These are phyloP conservation scores for Galeopsomyia nigrocyanea DNA, from an alignment of 2,888 invertebrate genomes.

Conservation along the genomic window DNA sequence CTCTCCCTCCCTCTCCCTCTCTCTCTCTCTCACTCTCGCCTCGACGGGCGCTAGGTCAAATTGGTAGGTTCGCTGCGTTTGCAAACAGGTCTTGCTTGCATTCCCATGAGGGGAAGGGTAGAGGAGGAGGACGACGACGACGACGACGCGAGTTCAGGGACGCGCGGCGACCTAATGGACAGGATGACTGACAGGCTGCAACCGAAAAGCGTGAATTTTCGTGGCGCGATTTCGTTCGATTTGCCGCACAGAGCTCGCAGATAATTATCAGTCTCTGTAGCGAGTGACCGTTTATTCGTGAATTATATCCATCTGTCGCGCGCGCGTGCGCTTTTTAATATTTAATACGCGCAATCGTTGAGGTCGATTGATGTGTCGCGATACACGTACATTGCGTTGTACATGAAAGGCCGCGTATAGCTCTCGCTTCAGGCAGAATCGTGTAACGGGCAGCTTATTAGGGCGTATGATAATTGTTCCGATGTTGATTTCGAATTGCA, in stretches of 20 bases:
- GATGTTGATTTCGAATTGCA: too few relatives aligned
- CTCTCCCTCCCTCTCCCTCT: slow-evolving; percentile 22
- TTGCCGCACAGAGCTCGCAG: not conserved
- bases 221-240: not conserved
- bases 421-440: too few relatives aligned
- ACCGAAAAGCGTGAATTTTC: slow-evolving; percentile 10
- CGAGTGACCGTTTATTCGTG: too few relatives aligned
- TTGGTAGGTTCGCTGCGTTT: not conserved
- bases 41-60: slow-evolving; percentile 1
- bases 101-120: not conserved
- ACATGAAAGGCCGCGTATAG: too few relatives aligned
- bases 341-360: too few relatives aligned
- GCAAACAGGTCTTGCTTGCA: not conserved
- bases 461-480: too few relatives aligned
- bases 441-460: too few relatives aligned
- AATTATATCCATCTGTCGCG: too few relatives aligned
- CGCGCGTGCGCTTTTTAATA: too few relatives aligned
- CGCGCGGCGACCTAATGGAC: slow-evolving; percentile 26
- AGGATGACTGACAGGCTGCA: slow-evolving; percentile 26
- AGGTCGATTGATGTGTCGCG: too few relatives aligned
- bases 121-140: slow-evolving; percentile 12
- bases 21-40: slow-evolving; percentile 5
- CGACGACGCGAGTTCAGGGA: not conserved
- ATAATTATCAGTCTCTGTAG: not conserved
- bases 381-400: too few relatives aligned